Conservation (phyloP, 2,113 vertebrate species). For the Sminthopsis crassicaudata region DNA sequence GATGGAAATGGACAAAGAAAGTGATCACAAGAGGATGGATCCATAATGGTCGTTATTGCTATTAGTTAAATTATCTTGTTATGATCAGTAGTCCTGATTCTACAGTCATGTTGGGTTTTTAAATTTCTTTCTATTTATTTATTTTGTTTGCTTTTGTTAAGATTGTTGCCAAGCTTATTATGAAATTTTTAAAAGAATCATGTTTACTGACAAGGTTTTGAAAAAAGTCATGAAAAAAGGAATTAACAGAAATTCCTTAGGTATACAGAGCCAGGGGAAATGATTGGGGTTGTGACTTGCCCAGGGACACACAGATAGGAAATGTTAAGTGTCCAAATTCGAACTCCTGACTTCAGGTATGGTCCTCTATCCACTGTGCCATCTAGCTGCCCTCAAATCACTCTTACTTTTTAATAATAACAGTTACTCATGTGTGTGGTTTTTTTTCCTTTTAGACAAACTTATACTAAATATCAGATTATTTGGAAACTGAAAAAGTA, state of each 20-base stretch:
- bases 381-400: no score
- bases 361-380: no score
- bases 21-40: background rate
- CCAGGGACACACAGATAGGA: no score
- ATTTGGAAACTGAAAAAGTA: background rate
- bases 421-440: background rate
- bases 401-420: background rate
- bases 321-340: no score
- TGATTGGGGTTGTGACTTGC: background rate
- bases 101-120: background rate
- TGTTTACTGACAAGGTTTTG: background rate
- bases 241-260: background rate
- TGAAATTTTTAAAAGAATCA: background rate
- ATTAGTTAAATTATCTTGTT: background rate
- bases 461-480: background rate
- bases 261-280: background rate
- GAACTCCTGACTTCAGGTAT: no score
- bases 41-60: background rate
- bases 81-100: background rate
- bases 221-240: background rate
- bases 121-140: background rate
- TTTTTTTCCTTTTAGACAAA: background rate
- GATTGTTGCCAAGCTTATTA: background rate
- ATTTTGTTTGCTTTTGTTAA: background rate
- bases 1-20: background rate